Evolutionary conservation across 2,797 vertebrate genomes (phyloP), one percentile per base, ranked within the genome.

Genomic region (Bradypodion ventrale): DNA sequence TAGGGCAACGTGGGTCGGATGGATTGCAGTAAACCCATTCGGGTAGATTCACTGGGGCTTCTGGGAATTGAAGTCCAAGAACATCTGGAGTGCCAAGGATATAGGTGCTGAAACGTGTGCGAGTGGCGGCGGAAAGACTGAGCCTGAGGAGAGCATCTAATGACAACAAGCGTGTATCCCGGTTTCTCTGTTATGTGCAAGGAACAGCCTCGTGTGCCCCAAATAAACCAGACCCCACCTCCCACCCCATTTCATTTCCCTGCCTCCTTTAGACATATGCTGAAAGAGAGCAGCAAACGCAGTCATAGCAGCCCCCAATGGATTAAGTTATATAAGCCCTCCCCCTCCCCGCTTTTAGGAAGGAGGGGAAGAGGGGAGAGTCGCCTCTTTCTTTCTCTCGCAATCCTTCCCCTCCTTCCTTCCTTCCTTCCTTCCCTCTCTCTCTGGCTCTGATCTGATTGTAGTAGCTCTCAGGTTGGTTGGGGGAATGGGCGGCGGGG

Each of bases 401-500:
- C n/a, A n/a, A n/a, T n/a, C n/a, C n/a, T n/a, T 68, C 40, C 76
- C 69, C 12, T 29, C 65, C 27, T 16, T 19, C 3, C 16, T 7
- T 23, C 60, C 12, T 9, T 63, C 46, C 21, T 25, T 52, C 66
- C 35, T 19, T 19, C 9, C 40, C n/a, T 23, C 44, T 4, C 70
- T 16, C 9, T n/a, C 60, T 21, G 63, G 72, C 69, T 85, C 65
- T 65, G 63, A 32, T 69, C 56, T 7, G 83, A 63, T 46, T 4
- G 75, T 60, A 68, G 88, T 62, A 85, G 92, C 91, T 88, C 91
- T 88, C 92, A 84, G 94, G 91, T 88, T 88, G 93, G 82, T 84
- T 78, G 85, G 79, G 85, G 79, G 90, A 90, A 84, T 79, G 92
- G 92, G 88, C 87, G 92, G 89, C 93, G 96, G 95, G 90, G 94